A percentile compares a stretch with the other conserved stretches of the same genome.
Evolutionary conservation across 2,113 vertebrate species (phyloP).

Genomic region (Pelecanus crispus): DNA sequence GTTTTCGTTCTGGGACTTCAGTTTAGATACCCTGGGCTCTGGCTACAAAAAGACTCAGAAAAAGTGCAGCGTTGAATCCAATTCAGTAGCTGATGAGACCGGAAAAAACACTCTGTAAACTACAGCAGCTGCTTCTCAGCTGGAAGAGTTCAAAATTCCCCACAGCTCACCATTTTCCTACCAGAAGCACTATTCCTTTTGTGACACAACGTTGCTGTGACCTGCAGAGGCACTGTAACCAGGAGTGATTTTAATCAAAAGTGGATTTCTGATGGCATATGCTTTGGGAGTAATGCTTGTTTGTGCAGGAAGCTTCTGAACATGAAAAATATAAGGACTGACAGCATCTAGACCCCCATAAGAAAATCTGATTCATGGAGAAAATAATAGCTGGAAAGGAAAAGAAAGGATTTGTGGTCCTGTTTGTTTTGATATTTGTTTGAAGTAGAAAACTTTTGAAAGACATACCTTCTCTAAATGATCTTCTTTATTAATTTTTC

Average conservation of each 20-base stretch:
- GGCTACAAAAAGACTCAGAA: neutral
- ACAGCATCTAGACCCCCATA: neutral
- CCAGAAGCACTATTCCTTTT: neutral
- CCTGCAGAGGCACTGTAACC: neutral
- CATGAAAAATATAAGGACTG: neutral
- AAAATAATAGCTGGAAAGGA: neutral
- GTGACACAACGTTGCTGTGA: neutral
- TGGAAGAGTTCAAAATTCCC: neutral
- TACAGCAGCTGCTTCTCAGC: neutral
- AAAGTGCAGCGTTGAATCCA: neutral
- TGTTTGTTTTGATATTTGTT: neutral
- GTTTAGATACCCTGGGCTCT: neutral
- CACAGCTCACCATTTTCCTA: neutral
- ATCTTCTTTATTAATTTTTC: neutral
- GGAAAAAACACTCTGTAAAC: neutral
- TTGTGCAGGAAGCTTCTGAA: neutral
- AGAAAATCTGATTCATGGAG: neutral
- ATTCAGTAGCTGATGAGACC: neutral
- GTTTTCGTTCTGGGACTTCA: neutral
- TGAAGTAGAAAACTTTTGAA: neutral
- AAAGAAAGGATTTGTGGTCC: neutral
- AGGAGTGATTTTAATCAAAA: neutral
- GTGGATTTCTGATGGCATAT: neutral
- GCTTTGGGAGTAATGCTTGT: neutral
- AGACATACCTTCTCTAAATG: neutral